Evolutionary conservation across 2,113 vertebrate species (phyloP), one percentile per base, ranked within the genome.

Genomic region (Tachysurus vachellii): DNA sequence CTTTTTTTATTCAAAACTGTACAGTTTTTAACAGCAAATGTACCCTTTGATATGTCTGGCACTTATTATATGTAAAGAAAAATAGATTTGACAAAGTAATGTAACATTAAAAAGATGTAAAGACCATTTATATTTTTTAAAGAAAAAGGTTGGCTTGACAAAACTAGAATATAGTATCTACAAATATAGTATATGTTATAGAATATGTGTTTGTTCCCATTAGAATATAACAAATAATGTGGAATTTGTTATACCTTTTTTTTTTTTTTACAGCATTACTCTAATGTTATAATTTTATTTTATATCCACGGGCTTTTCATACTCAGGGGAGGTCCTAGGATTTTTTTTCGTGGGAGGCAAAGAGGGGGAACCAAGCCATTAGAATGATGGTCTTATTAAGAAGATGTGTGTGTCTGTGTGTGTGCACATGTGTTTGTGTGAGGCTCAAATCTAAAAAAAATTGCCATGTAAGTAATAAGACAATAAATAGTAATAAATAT

Each of bases 1-100:
- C 36, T 44, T 19, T 75, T 70, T 53, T 71, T 85, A 83, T 85
- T 85, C 87, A 90, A 90, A 90, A 89, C 77, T 88, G 82, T 89
- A 89, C 68, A 93, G 93, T 94, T 93, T 94, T 88, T 73, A 94
- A 92, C 86, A 88, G 91, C 93, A 93, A 93, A 50, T 93, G 92
- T 92, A 92, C 94, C 92, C 94, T 91, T 93, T 83, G 66, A 91
- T 86, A 90, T 91, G 92, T 91, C 89, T 85, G 75, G 75, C 57
- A 87, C 89, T 68, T 87, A 61, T 87, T 79, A 66, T 71, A 62
- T 70, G 42, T 47, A 53, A 84, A 83, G 44, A 73, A 80, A 83
- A 88, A 83, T n/a, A 64, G 80, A 77, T 8, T 84, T 87, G 26
- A 83, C 64, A 47, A 82, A n/a, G 28, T 42, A 79, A 82, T 75